A percentile compares a stretch with the other conserved stretches of the same genome.
phyloP scores from a whole-genome alignment of 2,888 invertebrate species.

The Orthosia gracilis region DNA sequence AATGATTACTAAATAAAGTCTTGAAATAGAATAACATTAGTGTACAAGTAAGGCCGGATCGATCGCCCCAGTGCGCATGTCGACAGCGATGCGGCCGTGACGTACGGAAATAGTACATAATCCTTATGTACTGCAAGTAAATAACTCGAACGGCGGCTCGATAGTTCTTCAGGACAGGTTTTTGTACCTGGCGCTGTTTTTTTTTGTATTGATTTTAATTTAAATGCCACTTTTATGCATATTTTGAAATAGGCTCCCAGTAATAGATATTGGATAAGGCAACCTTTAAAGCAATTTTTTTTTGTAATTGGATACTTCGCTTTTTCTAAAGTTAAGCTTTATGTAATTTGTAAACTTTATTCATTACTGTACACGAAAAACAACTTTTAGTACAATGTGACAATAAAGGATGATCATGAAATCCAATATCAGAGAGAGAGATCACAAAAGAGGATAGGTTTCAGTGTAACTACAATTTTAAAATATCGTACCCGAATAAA shows the following conservation, averaged over 20 bases:
- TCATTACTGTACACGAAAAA: no score
- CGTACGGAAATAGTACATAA: constrained; percentile 67
- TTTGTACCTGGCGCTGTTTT: not conserved
- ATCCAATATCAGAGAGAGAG: no score
- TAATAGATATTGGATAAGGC: no score
- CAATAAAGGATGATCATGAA: no score
- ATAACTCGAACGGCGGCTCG: constrained; percentile 38
- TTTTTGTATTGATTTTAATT: not conserved
- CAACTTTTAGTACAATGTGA: no score
- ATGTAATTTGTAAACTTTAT: not conserved
- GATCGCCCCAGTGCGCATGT: constrained; percentile 79
- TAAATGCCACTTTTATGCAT: no score
- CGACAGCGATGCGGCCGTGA: constrained; percentile 70
- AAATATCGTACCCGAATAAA: no score
- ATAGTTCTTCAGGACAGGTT: constrained; percentile 18
- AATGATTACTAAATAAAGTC: constrained; percentile 31
- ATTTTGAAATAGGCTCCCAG: no score
- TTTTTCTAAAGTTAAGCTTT: not conserved
- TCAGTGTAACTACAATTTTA: no score
- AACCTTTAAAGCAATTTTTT: no score
- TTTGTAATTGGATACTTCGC: no score
- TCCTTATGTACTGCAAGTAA: constrained; percentile 46
- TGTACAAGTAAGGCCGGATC: constrained; percentile 67
- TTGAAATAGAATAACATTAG: constrained; percentile 58
- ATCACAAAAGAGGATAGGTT: no score